A percentile compares a stretch with the other conserved stretches of the same genome.
phyloP scores from a whole-genome alignment of 2,797 vertebrate genomes.

The Triplophysa bombifrons region DNA sequence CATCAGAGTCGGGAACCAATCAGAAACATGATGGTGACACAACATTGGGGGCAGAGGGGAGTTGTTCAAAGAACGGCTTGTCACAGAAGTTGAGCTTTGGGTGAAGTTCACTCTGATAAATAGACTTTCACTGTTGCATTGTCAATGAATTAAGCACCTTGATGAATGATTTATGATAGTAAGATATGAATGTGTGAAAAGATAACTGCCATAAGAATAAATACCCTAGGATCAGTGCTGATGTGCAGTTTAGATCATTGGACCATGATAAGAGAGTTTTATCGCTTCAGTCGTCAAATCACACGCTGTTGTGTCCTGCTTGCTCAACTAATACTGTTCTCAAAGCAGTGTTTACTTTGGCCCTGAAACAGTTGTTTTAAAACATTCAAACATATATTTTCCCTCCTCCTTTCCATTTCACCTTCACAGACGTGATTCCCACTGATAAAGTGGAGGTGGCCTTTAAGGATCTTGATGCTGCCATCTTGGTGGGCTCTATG shows the following conservation, averaged over 20 bases:
- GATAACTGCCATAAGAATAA: background rate
- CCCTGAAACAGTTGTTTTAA: background rate
- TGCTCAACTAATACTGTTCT: background rate
- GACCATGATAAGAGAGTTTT: background rate
- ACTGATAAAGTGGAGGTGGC: conserved; percentile 93
- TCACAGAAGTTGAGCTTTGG: conserved; percentile 41
- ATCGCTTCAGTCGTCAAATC: background rate
- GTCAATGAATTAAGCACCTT: conserved; percentile 46
- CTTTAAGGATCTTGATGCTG: conserved; percentile 92
- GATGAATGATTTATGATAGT: conserved; percentile 15
- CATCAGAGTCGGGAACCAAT: conserved; percentile 57
- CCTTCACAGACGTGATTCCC: conserved; percentile 83
- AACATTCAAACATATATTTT: background rate
- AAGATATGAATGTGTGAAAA: conserved; percentile 1
- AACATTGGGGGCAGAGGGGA: conserved; percentile 47
- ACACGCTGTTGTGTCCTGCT: background rate
- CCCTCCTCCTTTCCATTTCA: background rate
- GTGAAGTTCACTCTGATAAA: conserved; percentile 74
- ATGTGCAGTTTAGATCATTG: background rate
- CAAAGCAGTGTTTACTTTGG: background rate
- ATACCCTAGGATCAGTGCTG: too few relatives aligned
- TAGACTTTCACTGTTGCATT: conserved; percentile 6
- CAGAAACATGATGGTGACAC: conserved; percentile 46
- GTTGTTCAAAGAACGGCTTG: conserved; percentile 27
- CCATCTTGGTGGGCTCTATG: conserved; percentile 95